Conservation (phyloP, 2,888 invertebrate species). For the Onchidella celtica region DNA sequence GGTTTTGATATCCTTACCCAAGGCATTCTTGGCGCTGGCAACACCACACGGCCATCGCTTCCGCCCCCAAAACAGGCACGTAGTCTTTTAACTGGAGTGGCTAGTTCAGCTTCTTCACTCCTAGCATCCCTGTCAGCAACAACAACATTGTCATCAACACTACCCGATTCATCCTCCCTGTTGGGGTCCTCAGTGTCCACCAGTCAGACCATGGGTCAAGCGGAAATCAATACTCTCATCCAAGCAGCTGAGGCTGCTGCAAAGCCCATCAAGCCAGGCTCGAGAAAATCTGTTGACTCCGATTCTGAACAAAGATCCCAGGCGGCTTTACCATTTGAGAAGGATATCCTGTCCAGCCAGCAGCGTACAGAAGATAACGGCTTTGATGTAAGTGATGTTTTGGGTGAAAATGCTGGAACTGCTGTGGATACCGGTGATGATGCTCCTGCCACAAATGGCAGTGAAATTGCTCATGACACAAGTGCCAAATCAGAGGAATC, state of each 20-base stretch:
- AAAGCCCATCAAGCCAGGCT: slow-evolving; percentile 10
- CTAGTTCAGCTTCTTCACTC: not conserved
- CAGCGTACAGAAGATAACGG: not conserved
- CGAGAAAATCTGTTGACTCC: not conserved
- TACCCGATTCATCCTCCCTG: not conserved
- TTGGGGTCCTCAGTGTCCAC: not conserved
- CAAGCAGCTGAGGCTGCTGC: slow-evolving; percentile 45
- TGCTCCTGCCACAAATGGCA: not conserved
- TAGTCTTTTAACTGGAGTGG: slow-evolving; percentile 38
- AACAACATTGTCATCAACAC: not conserved
- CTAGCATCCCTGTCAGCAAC: not conserved
- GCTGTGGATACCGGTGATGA: not conserved
- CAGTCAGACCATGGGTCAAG: not conserved
- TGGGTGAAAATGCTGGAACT: not conserved
- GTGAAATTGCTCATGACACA: not conserved
- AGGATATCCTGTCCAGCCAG: not conserved
- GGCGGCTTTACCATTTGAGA: not conserved
- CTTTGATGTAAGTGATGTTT: not conserved
- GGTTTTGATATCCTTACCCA: slow-evolving; percentile 50
- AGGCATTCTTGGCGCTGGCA: slow-evolving; percentile 34
- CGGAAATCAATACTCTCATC: slow-evolving; percentile 43
- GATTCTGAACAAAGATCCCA: not conserved
- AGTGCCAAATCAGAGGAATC: not conserved
- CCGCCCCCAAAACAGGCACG: slow-evolving; percentile 21
- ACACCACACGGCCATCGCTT: not conserved